A percentile compares a stretch with the other conserved stretches of the same genome.
phyloP scores from a whole-genome alignment of 2,113 vertebrate genomes.

The Rousettus leschenaultii region DNA sequence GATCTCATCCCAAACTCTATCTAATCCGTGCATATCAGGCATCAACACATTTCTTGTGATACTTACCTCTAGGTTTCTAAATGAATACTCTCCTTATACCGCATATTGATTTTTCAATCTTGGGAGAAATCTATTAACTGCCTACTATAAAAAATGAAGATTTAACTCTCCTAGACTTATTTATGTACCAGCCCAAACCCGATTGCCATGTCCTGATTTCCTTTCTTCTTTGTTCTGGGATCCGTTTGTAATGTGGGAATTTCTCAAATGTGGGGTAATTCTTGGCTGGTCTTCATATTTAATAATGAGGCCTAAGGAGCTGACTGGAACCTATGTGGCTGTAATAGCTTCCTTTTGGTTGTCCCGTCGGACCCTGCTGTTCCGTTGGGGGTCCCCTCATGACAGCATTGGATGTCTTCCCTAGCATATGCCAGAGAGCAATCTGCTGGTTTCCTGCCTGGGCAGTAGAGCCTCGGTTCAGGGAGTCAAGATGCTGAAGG shows the following conservation, averaged over 20 bases:
- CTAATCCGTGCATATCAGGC: neutral
- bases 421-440: neutral
- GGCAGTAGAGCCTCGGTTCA: neutral
- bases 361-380: neutral
- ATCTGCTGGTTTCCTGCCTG: neutral
- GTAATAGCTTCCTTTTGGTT: neutral
- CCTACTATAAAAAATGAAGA: neutral
- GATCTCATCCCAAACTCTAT: neutral
- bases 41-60: neutral
- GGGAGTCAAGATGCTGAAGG: accelerated
- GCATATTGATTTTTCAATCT: neutral
- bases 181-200: neutral
- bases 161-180: neutral
- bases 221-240: neutral
- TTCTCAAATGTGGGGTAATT: neutral
- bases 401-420: neutral
- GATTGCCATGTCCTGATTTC: neutral
- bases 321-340: neutral
- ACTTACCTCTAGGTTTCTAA: neutral
- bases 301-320: neutral
- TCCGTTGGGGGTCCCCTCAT: neutral
- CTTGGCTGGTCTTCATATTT: neutral
- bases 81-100: neutral
- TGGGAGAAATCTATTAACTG: neutral
- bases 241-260: neutral